Evolutionary conservation across 2,888 invertebrate species (phyloP).

Genomic region (Cryptocephalus moraei): DNA sequence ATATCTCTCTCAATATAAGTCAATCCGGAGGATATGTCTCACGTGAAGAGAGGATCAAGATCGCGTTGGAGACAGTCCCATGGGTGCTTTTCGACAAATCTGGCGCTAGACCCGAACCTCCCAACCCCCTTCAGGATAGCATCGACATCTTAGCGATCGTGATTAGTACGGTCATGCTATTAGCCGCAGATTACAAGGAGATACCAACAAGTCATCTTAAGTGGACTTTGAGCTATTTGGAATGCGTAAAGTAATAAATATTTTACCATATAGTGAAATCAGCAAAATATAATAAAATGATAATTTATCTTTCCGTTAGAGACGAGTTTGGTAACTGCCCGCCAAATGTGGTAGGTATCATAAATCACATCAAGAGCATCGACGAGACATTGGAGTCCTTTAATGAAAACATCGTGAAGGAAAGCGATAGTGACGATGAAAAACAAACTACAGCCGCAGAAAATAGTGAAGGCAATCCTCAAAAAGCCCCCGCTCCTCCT

Average conservation of each 20-base stretch:
- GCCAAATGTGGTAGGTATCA: constrained; percentile 13
- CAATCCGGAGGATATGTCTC: neutral
- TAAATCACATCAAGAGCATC: constrained; percentile 13
- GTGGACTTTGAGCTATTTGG: constrained; percentile 15
- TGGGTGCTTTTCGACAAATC: constrained; percentile 9
- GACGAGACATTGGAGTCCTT: constrained; percentile 5
- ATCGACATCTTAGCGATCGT: constrained; percentile 23
- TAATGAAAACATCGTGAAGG: constrained; percentile 1
- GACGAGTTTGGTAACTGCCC: constrained; percentile 15
- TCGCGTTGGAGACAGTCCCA: constrained; percentile 5
- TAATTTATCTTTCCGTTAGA: neutral
- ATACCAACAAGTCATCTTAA: constrained; percentile 7
- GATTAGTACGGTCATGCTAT: constrained; percentile 9
- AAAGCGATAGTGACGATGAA: neutral
- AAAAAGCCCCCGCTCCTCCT: neutral
- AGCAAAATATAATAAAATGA: too few relatives aligned
- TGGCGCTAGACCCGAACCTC: neutral
- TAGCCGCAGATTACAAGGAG: constrained; percentile 9
- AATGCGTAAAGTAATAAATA: constrained; percentile 4
- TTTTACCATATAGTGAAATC: too few relatives aligned
- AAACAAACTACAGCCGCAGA: neutral
- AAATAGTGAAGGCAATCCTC: neutral
- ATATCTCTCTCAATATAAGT: too few relatives aligned
- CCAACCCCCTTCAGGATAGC: constrained; percentile 7
- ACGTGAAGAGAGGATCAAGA: constrained; percentile 6